phyloP scores from a whole-genome alignment of 2,797 vertebrate species.

The Propithecus perrieri region DNA sequence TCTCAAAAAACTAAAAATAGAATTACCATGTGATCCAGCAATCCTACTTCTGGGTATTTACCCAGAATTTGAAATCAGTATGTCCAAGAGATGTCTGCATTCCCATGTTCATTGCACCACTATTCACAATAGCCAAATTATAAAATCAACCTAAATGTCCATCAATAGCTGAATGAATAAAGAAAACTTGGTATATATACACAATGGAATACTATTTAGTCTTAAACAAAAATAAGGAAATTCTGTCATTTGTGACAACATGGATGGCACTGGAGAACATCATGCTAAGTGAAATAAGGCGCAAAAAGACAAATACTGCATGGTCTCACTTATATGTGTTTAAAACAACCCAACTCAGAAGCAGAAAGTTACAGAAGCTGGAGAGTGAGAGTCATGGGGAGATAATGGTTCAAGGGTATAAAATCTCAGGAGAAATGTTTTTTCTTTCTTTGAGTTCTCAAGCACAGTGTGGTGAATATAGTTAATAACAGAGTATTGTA shows the following conservation, averaged over 20 bases:
- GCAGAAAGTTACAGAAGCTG: not conserved
- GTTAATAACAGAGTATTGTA: not conserved
- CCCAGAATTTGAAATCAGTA: not conserved
- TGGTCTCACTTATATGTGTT: not conserved
- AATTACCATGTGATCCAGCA: not conserved
- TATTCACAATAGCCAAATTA: not conserved
- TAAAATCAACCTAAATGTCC: not conserved
- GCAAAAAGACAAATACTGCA: not conserved
- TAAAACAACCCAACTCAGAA: not conserved
- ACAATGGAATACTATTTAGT: not conserved
- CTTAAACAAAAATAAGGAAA: not conserved
- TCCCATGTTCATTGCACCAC: not conserved
- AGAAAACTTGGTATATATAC: not conserved
- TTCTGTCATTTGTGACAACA: not conserved
- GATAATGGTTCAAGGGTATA: not conserved
- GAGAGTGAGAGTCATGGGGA: not conserved
- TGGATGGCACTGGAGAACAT: not conserved
- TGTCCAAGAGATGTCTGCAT: not conserved
- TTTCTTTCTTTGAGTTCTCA: not conserved
- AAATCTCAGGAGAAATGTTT: not conserved
- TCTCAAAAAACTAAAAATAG: not conserved
- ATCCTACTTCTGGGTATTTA: not conserved
- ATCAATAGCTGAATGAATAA: not conserved
- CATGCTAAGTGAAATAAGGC: not conserved
- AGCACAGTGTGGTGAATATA: not conserved